A percentile compares a stretch with the other conserved stretches of the same genome.
phyloP scores from a whole-genome alignment of 1,140 invertebrate species.

The Caerostris darwini region DNA sequence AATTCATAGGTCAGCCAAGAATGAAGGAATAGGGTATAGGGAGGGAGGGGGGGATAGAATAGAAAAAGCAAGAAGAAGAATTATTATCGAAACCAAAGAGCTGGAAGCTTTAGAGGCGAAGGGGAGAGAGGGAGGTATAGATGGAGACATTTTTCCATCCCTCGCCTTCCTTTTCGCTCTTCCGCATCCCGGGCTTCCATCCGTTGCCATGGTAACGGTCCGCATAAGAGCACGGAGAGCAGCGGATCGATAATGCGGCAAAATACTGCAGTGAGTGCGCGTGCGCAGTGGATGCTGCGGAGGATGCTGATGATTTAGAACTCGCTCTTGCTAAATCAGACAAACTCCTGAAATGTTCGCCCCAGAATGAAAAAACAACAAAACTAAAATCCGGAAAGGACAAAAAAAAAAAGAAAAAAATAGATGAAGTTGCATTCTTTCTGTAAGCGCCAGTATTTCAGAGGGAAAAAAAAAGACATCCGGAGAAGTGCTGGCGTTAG shows the following conservation, averaged over 20 bases:
- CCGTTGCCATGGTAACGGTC: constrained; percentile 56
- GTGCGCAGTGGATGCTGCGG: constrained; percentile 63
- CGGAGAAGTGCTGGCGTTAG: constrained; percentile 26
- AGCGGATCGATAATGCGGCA: constrained; percentile 71
- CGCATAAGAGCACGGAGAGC: constrained; percentile 38
- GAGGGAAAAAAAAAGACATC: background rate
- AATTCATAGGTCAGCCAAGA: constrained; percentile 56
- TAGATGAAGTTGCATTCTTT: constrained; percentile 55
- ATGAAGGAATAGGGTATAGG: background rate
- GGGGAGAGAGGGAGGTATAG: constrained; percentile 31
- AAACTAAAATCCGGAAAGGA: background rate
- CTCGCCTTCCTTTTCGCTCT: constrained; percentile 50
- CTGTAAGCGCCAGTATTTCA: background rate
- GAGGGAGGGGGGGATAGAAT: background rate
- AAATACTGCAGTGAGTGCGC: constrained; percentile 43
- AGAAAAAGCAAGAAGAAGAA: constrained; percentile 21
- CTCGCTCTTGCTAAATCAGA: constrained; percentile 53
- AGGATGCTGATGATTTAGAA: constrained; percentile 72
- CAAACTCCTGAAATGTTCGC: constrained; percentile 48
- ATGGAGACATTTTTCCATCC: constrained; percentile 67
- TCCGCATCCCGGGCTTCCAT: constrained; percentile 38
- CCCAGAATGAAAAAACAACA: background rate
- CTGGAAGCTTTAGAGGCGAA: constrained; percentile 15
- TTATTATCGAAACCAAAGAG: constrained; percentile 65
- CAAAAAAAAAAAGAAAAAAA: constrained; percentile 31